Base-by-base conservation (phyloP, 2,797 vertebrate species). In the Antrozous pallidus region DNA sequence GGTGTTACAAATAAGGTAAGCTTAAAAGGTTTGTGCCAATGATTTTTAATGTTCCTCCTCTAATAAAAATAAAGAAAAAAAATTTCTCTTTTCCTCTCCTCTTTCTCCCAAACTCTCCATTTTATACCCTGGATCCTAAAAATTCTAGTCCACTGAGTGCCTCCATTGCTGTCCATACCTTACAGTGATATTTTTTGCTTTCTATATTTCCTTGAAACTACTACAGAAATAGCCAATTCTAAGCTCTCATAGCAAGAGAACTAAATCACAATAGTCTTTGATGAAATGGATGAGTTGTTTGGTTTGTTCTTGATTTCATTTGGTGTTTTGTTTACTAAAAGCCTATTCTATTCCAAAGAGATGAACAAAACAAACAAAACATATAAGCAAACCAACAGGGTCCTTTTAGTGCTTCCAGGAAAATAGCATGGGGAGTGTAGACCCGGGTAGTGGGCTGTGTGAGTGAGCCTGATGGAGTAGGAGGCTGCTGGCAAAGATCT, bases 1-100 rank as follows among this genome's bases (percentile, higher is more conserved):
- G 26, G 65, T 31, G 31, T 26, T 78, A 20, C 70, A 90, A 17
- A 28, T 89, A 28, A 89, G 94, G 97, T 97, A 91, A 93, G 96
- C 38, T 80, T 45, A 36, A 45, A 33, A 74, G 22, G 4, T 49
- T 33, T 77, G 20, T 80, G 22, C 79, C 0, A 1, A 7, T 13
- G 26, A 1, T 2, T 80, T 67, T 36, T 70, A 20, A 67, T 71
- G 49, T 67, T 83, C 28, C 11, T 47, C 4, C 9, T 51, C 40
- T 40, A n/a, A 10, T 8, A 28, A 71, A 90, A 63, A 28, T 9
- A 42, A 61, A 78, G 38, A 80, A 33, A 79, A 33, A 79, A 71
- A 6, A 3, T 33, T 20, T 58, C 16, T 77, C 65, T 74, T 7
- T 83, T 20, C 8, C n/a, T 77, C 5, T 84, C 13, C 11, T 49